Conservation (phyloP, 1,140 invertebrate species). For the Eupeodes corollae region DNA sequence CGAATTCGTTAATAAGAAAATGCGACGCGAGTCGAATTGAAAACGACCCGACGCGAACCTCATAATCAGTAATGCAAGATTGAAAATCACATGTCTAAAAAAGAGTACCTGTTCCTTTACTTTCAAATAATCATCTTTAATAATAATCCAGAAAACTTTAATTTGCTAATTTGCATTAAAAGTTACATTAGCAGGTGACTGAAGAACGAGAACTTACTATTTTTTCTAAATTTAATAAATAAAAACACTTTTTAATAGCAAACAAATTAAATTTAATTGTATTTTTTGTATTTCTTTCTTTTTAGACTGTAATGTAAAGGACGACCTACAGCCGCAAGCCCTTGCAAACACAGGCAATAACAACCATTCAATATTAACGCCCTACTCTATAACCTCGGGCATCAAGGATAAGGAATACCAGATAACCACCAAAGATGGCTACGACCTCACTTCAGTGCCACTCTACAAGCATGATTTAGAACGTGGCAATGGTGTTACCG, state of each 20-base stretch:
- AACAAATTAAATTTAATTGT: not conserved
- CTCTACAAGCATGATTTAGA: constrained; percentile 27
- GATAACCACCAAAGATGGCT: constrained; percentile 27
- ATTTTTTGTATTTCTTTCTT: constrained; percentile 19
- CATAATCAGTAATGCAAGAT: too few relatives aligned
- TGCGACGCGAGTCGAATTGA: too few relatives aligned
- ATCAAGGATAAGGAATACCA: constrained; percentile 29
- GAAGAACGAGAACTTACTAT: too few relatives aligned
- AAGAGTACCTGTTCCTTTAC: too few relatives aligned
- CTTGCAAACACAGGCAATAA: constrained; percentile 19
- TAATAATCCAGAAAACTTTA: too few relatives aligned
- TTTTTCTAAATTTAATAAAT: not conserved
- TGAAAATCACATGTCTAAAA: too few relatives aligned
- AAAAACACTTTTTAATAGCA: too few relatives aligned
- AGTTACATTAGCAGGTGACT: too few relatives aligned
- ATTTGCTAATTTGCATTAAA: too few relatives aligned
- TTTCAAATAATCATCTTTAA: too few relatives aligned
- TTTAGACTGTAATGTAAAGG: constrained; percentile 67
- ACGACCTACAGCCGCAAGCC: constrained; percentile 50
- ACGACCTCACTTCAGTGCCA: constrained; percentile 17
- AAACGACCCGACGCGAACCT: too few relatives aligned
- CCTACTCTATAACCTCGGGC: constrained; percentile 18
- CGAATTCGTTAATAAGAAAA: too few relatives aligned
- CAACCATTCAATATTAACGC: constrained; percentile 32
- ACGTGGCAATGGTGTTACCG: constrained; percentile 18